A percentile compares a stretch with the other conserved stretches of the same genome.
phyloP scores from a whole-genome alignment of 2,888 invertebrate species.

The Sipha maydis region DNA sequence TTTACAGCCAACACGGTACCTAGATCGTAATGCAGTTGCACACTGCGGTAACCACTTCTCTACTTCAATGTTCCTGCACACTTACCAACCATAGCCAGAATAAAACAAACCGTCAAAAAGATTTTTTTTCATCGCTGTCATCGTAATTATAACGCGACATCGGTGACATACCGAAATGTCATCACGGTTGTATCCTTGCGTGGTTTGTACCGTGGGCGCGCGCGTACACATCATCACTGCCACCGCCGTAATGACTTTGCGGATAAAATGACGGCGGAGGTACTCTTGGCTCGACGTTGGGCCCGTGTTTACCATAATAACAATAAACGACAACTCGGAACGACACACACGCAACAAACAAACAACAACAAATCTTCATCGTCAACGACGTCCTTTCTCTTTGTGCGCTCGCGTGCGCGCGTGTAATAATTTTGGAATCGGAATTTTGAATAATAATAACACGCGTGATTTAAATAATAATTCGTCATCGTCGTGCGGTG shows the following conservation, averaged over 20 bases:
- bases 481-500: constrained; percentile 57
- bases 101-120: constrained; percentile 47
- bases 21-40: no score
- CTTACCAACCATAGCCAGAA: background rate
- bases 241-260: constrained; percentile 51
- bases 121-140: constrained; percentile 17
- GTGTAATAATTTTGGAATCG: constrained; percentile 56
- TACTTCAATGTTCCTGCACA: background rate
- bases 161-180: constrained; percentile 55
- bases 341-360: constrained; percentile 45
- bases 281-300: background rate
- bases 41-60: background rate
- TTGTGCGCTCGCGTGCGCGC: constrained; percentile 23
- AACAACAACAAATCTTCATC: constrained; percentile 52
- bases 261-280: constrained; percentile 40
- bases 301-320: constrained; percentile 56
- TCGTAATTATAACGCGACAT: constrained; percentile 43
- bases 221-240: background rate
- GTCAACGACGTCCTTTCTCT: constrained; percentile 47
- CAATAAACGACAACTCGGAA: constrained; percentile 39
- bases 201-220: constrained; percentile 3
- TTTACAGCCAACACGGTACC: no score
- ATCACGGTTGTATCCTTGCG: constrained; percentile 8
- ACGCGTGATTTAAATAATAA: constrained; percentile 59
- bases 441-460: constrained; percentile 62